phyloP scores from a whole-genome alignment of 2,113 vertebrate species.

The Chloropsis hardwickii region DNA sequence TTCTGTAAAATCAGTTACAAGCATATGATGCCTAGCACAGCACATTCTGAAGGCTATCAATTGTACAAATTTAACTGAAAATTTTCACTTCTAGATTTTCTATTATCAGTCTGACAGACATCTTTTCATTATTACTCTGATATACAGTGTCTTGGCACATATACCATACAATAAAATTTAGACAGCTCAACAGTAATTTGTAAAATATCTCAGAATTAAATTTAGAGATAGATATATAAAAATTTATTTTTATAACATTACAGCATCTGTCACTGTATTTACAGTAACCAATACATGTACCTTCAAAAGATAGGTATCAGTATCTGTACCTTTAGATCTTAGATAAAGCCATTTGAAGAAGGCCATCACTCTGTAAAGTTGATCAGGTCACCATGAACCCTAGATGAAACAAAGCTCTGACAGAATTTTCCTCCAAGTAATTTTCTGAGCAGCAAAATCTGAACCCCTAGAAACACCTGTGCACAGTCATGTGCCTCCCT shows the following conservation, averaged over 20 bases:
- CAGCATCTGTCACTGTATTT: not conserved
- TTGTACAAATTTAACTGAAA: not conserved
- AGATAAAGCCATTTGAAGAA: not conserved
- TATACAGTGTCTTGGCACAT: not conserved
- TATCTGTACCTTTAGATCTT: not conserved
- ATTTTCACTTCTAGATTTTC: not conserved
- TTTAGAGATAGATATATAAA: not conserved
- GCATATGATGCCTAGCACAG: not conserved
- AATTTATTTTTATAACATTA: not conserved
- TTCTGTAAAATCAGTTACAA: not conserved
- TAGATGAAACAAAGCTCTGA: not conserved
- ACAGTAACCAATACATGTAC: not conserved
- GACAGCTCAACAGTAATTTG: not conserved
- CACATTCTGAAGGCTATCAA: not conserved
- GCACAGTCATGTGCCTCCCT: not conserved
- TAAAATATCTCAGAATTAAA: not conserved
- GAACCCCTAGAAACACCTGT: not conserved
- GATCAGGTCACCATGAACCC: not conserved
- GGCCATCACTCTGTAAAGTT: fast-evolving
- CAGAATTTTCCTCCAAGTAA: not conserved
- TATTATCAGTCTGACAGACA: not conserved
- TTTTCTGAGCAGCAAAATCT: not conserved
- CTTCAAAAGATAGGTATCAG: not conserved
- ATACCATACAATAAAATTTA: not conserved
- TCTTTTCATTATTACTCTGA: not conserved